Evolutionary conservation across 2,113 vertebrate species (phyloP), one percentile per base, ranked within the genome.

Genomic region (Sylvietta virens): DNA sequence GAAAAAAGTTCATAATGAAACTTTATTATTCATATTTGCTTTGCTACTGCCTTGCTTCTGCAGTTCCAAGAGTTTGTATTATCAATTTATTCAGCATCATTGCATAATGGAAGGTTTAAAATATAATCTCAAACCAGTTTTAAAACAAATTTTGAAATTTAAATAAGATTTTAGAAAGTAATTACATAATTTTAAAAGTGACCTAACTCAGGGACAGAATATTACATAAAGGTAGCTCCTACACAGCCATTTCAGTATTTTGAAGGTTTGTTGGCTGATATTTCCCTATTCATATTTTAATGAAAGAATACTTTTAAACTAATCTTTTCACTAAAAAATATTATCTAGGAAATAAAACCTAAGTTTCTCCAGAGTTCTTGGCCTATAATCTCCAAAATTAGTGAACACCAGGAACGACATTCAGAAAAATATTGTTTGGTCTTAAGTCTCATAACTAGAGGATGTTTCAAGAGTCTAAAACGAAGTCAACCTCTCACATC

Each of bases 341-440:
- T 23, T 2, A 4, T 50, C 67, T 1, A 76, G 47, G 53, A 90
- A 71, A 67, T 3, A 72, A 77, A 60, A 23, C 2, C 7, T 33
- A 65, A 44, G 15, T 20, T 92, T 72, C 40, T 70, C 11, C 42
- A 28, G 16, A 70, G 9, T 31, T 74, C 39, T 31, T 79, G 28
- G 26, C 39, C 54, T 58, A 13, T 14, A 11, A 50, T 22, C 21
- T 82, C 42, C 26, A 39, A 57, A 82, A 86, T 13, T 4, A 66
- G 8, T 0, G 0, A 82, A 44, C 13, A 70, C 1, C 2, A 7
- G 27, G 40, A 60, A 82, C 3, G 8, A 15, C 28, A 56, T 26
- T 71, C 40, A 83, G 17, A n/a, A 86, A 70, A 71, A 27, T 1
- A 5, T 8, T 57, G 4, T 22, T 66, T 35, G 20, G 10, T 51